These are phyloP conservation scores for Marasmarcha lunaedactyla DNA, from an alignment of 2,888 invertebrate species.

Conservation along the genomic window DNA sequence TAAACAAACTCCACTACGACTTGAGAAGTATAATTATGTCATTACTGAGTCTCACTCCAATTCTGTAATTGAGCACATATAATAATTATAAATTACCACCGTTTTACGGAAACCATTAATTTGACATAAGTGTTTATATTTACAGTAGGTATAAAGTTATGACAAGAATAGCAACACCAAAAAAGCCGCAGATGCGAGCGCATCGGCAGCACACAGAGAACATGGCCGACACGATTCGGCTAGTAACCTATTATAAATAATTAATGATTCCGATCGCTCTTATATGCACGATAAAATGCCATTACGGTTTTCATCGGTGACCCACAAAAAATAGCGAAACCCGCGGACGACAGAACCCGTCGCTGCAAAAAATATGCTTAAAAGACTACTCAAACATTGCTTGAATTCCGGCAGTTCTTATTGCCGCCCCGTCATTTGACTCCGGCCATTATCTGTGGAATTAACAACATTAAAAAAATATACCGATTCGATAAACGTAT, in stretches of 20 bases:
- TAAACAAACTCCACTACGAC: too few species aligned
- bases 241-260: slow-evolving; percentile 69
- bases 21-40: too few species aligned
- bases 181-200: not conserved
- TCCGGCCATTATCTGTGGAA: slow-evolving; percentile 64
- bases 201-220: not conserved
- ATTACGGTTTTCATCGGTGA: slow-evolving; percentile 66
- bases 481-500: slow-evolving; percentile 54
- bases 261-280: slow-evolving; percentile 65
- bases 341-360: slow-evolving; percentile 50
- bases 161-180: not conserved
- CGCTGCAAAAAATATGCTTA: slow-evolving; percentile 54
- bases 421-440: slow-evolving; percentile 60
- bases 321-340: slow-evolving; percentile 57
- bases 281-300: slow-evolving; percentile 70
- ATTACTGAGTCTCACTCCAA: too few species aligned
- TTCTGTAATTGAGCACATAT: too few species aligned
- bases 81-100: too few species aligned
- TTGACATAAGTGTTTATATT: too few species aligned
- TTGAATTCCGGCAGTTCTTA: slow-evolving; percentile 64
- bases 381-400: slow-evolving; percentile 63
- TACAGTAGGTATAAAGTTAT: too few species aligned
- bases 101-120: too few species aligned
- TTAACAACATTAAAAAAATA: slow-evolving; percentile 60
- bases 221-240: slow-evolving; percentile 36